Conservation (phyloP, 2,113 vertebrate genomes). For the Dasypus novemcinctus region DNA sequence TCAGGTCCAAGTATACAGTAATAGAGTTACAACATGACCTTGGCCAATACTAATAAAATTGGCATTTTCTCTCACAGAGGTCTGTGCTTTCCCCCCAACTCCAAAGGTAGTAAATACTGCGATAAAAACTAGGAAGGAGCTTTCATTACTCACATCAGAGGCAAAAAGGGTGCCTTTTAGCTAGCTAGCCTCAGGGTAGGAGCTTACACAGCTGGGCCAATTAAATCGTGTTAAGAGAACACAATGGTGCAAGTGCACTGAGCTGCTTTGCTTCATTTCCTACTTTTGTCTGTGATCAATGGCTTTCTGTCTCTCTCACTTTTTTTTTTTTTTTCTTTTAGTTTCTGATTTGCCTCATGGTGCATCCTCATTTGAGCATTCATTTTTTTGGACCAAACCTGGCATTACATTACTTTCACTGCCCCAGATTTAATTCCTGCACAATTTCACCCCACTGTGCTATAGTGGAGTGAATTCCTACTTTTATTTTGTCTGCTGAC, state of each 20-base stretch:
- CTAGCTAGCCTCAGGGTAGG: not conserved
- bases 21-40: not conserved
- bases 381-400: constrained; percentile 12
- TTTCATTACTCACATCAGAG: not conserved
- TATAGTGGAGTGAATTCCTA: not conserved
- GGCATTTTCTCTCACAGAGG: not conserved
- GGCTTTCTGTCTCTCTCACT: not conserved
- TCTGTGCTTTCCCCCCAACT: not conserved
- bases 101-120: not conserved
- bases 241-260: not conserved
- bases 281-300: not conserved
- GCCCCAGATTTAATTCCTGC: not conserved
- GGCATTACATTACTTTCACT: not conserved
- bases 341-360: not conserved
- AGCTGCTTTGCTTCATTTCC: not conserved
- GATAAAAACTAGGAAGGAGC: not conserved
- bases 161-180: not conserved
- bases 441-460: not conserved
- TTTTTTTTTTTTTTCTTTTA: not conserved
- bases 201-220: not conserved
- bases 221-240: not conserved
- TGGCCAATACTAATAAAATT: not conserved
- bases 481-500: not conserved
- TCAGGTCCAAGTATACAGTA: not conserved
- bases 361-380: not conserved